Percentiles rank a stretch among this genome's conserved stretches.
Conservation (phyloP, 2,888 invertebrate species). For the Sminthurides aquaticus region DNA sequence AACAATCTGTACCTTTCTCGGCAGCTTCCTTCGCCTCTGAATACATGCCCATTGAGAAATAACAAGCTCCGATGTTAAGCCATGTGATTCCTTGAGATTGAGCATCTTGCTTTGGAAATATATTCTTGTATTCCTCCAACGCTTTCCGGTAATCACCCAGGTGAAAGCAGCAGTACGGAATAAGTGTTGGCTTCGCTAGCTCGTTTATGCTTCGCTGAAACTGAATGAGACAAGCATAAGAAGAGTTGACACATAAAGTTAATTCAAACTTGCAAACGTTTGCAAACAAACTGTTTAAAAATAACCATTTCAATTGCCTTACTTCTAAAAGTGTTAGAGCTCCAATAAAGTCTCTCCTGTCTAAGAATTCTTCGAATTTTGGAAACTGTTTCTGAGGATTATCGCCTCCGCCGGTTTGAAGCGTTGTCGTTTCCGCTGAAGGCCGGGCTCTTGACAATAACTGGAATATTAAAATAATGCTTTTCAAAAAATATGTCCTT, state of each 20-base stretch:
- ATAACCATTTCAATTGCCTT: too few relatives aligned
- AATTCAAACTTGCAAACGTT: too few relatives aligned
- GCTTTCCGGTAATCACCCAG: constrained; percentile 84
- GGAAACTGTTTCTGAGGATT: constrained; percentile 54
- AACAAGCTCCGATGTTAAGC: constrained; percentile 83
- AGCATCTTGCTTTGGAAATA: constrained; percentile 45
- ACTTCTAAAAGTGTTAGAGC: constrained; percentile 89
- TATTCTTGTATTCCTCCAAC: constrained; percentile 60
- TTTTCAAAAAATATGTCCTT: too few relatives aligned
- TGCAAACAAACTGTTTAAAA: too few relatives aligned
- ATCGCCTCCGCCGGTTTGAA: not conserved
- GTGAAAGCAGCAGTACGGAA: constrained; percentile 92
- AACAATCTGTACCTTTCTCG: constrained; percentile 57
- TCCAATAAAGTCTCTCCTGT: constrained; percentile 86
- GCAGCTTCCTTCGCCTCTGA: constrained; percentile 59
- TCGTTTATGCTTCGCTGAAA: constrained; percentile 53
- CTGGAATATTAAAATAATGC: constrained; percentile 21
- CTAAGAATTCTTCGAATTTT: constrained; percentile 80
- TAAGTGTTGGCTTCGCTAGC: constrained; percentile 52
- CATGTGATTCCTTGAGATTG: constrained; percentile 52
- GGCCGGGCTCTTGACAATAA: constrained; percentile 38
- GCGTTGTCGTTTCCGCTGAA: constrained; percentile 18
- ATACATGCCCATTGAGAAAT: constrained; percentile 86
- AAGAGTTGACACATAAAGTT: not conserved
- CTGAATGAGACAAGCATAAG: constrained; percentile 27